Conservation (phyloP, 2,113 vertebrate genomes). For the Alligator mississippiensis region DNA sequence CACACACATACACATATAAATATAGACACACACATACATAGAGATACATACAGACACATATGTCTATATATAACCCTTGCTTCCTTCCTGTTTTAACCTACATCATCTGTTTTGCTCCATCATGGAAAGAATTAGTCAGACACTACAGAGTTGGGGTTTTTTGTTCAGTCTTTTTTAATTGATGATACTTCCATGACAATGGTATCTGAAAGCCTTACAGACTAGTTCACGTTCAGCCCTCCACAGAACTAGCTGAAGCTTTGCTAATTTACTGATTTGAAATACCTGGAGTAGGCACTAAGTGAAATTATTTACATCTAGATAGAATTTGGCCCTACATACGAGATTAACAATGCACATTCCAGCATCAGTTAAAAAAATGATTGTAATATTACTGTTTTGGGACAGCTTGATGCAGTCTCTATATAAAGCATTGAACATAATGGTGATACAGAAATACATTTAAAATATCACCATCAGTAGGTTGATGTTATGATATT, state of each 20-base stretch:
- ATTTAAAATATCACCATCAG: not conserved
- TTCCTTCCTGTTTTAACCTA: no score
- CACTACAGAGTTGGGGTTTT: no score
- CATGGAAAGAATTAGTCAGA: not conserved
- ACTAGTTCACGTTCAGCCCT: not conserved
- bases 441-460: not conserved
- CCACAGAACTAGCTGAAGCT: not conserved
- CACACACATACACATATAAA: no score
- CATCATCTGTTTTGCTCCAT: not conserved
- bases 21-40: no score
- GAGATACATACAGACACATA: no score
- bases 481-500: not conserved
- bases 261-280: not conserved
- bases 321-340: not conserved
- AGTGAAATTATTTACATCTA: not conserved
- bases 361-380: not conserved
- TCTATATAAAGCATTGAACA: not conserved
- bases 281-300: not conserved
- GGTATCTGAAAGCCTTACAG: not conserved
- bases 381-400: not conserved
- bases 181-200: not conserved
- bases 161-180: not conserved
- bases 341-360: not conserved
- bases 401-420: not conserved
- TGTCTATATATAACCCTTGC: no score